Evolutionary conservation across 1,140 invertebrate species (phyloP), one percentile per base, ranked within the genome.

Genomic region (Hypsibius dujardini): DNA sequence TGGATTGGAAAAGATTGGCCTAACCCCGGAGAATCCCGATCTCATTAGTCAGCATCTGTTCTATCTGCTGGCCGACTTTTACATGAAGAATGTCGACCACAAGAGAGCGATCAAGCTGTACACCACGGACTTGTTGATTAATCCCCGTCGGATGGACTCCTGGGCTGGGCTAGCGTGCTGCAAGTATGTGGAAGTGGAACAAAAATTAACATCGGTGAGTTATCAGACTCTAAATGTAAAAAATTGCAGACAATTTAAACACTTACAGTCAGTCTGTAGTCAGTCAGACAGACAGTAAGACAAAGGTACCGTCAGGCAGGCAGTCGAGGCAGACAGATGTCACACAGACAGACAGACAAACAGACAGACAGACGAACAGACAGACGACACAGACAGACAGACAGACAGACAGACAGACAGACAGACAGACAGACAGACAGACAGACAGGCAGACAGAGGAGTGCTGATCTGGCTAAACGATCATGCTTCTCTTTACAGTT

Each of bases 161-260:
- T 97, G 92, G 93, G 90, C 90, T 2, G 88, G 87, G 28, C 84
- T 95, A 77, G 89, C 90, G 0, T 82, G 95, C 72, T 86, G 90
- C 1, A 86, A 87, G 75, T 87, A 85, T 46, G 88, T 86, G 73
- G 84, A 86, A 76, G 82, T 95, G 67, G 90, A 92, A 76, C 86
- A 85, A 15, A 86, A 87, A 79, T 79, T 95, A 0, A 92, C 89
- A 77, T 88, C 86, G 59, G 82, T 82, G 71, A 76, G 76, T 78
- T n/a, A 47, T 42, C 46, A 28, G 28, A 28, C 28, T 28, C 28
- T 28, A 28, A 28, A 28, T 28, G 28, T 28, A 28, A 28, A 28
- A 28, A 28, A 28, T 28, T 28, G 28, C 28, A 28, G 28, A 28
- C 28, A 28, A 28, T 28, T 28, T 28, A 28, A 28, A 28, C 28